Evolutionary conservation across 2,113 vertebrate genomes (phyloP).

Genomic region (Chlorocebus sabaeus): DNA sequence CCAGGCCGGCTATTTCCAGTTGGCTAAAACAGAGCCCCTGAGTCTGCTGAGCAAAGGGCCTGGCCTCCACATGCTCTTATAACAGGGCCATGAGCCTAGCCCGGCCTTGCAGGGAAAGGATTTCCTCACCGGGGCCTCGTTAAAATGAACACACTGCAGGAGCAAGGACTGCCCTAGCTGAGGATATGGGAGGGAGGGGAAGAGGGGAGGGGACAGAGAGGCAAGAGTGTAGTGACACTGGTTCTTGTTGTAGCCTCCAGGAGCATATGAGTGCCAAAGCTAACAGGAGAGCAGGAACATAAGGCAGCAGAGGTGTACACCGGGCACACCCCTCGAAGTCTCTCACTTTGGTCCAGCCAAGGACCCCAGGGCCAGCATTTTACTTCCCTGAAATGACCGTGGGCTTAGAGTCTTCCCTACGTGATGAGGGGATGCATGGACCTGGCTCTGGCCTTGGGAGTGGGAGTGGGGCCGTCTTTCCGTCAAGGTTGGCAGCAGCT

Average conservation of each 20-base stretch:
- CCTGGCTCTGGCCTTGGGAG: background rate
- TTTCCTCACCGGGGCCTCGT: constrained; percentile 42
- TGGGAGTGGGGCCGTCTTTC: background rate
- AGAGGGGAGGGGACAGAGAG: background rate
- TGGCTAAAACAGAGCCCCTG: background rate
- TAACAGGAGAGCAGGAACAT: constrained; percentile 4
- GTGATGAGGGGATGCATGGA: background rate
- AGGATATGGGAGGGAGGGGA: constrained; percentile 25
- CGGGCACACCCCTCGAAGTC: background rate
- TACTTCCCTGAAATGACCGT: background rate
- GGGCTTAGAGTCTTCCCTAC: background rate
- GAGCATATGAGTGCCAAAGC: constrained; percentile 63
- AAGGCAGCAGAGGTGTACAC: background rate
- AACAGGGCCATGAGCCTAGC: constrained; percentile 57
- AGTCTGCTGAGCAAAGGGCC: constrained; percentile 45
- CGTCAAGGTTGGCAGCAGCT: background rate
- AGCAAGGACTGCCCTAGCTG: constrained; percentile 25
- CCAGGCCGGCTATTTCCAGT: background rate
- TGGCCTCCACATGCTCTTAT: background rate
- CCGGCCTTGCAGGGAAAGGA: background rate
- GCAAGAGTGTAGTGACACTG: constrained; percentile 11
- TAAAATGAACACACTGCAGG: constrained; percentile 33
- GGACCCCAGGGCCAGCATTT: background rate
- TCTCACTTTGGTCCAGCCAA: background rate
- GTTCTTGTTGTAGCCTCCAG: background rate